Evolutionary conservation across 2,888 invertebrate species (phyloP), one percentile per base, ranked within the genome.

Genomic region (Meteorus cinctellus): DNA sequence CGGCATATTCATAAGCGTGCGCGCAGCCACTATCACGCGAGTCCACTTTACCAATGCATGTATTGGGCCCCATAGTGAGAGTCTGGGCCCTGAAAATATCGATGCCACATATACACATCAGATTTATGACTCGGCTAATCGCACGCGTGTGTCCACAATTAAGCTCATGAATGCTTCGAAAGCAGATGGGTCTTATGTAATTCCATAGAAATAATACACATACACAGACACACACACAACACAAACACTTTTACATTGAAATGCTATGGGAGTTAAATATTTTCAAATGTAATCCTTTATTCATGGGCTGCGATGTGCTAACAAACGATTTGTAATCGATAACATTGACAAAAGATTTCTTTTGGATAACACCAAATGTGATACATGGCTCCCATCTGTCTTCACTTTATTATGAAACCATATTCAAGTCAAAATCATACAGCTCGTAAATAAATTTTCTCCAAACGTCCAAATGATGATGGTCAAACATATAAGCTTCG

Each of bases 1-100:
- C 60, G 78, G 72, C 68, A 77, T 77, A 80, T 79, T 80, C 78
- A 77, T 77, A 77, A 77, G 80, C 78, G 77, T 72, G 72, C 70
- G 77, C 71, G 41, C 55, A 73, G 51, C 60, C 74, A 73, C 77
- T 80, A 79, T 80, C 77, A 76, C 76, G 79, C 72, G 68, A 72
- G 63, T 63, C 29, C 51, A 41, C 48, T 73, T 63, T 68, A 72
- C 72, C 68, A 73, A 68, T 73, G 72, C 76, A 48, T 55, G 51
- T 72, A 75, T 70, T 55, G 75, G 75, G 72, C 76, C 75, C 72
- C 75, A 71, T 74, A 69, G 69, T 63, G 74, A 59, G 74, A 51
- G 62, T 73, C 27, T 41, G 62, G 65, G 78, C 72, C 72, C 72
- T 65, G 72, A 69, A 74, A 34, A 74, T 69, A 75, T 74, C 34